phyloP scores from a whole-genome alignment of 2,797 vertebrate species.

The Telmatherina bonti region DNA sequence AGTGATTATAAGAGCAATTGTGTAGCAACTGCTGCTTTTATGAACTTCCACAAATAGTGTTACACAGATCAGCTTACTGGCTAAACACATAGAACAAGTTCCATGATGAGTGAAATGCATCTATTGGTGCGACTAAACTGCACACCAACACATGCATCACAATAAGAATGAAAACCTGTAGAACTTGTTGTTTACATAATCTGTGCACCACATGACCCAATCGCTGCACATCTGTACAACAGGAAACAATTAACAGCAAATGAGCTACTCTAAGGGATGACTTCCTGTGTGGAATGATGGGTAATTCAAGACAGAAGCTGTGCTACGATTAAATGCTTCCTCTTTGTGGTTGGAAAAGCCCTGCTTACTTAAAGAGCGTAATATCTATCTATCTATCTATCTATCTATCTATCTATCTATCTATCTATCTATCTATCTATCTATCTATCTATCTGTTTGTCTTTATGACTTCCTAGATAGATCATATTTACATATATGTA shows the following conservation, averaged over 20 bases:
- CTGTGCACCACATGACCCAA: constrained; percentile 72
- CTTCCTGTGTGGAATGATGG: constrained; percentile 81
- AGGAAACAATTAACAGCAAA: constrained; percentile 82
- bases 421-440: too few relatives aligned
- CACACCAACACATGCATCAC: constrained; percentile 27
- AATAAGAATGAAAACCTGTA: constrained; percentile 44
- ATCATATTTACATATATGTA: too few relatives aligned
- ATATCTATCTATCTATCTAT: too few relatives aligned
- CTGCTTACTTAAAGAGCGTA: constrained; percentile 8
- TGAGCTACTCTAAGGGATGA: constrained; percentile 79
- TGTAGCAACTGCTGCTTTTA: constrained; percentile 68
- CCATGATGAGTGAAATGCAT: constrained; percentile 5
- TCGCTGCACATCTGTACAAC: constrained; percentile 71
- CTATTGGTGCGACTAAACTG: constrained; percentile 16
- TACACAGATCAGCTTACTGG: constrained; percentile 35
- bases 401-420: too few relatives aligned
- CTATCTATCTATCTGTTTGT: too few relatives aligned
- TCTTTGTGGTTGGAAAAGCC: constrained; percentile 53
- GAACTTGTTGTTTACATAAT: constrained; percentile 40
- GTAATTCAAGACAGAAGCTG: constrained; percentile 80
- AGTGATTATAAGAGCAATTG: constrained; percentile 72
- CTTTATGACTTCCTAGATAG: too few relatives aligned
- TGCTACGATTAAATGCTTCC: constrained; percentile 76
- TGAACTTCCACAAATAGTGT: constrained; percentile 47
- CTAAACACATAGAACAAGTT: constrained; percentile 46